Conservation (phyloP, 2,888 invertebrate genomes). For the Cacoxenus indagator region DNA sequence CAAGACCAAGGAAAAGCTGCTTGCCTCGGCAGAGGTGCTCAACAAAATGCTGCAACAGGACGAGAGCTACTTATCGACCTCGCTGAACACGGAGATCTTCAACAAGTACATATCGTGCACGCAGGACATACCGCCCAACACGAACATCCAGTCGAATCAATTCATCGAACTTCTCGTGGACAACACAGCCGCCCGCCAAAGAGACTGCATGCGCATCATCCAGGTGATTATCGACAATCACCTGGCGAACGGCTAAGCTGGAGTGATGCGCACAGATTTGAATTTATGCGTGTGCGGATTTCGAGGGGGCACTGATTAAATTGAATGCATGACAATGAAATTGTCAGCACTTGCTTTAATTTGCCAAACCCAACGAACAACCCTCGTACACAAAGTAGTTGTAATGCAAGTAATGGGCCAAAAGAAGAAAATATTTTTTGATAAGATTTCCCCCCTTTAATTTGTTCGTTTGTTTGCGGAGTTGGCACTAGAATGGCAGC, state of each 20-base stretch:
- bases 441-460: neutral
- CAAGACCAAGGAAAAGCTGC: constrained; percentile 61
- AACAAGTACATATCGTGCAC: constrained; percentile 68
- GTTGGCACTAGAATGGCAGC: neutral
- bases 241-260: constrained; percentile 54
- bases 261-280: neutral
- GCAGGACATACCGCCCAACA: constrained; percentile 67
- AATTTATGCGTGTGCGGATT: too few relatives aligned
- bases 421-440: neutral
- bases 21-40: constrained; percentile 60
- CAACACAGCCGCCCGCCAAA: constrained; percentile 65
- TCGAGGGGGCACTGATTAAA: neutral
- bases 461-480: neutral
- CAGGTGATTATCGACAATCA: constrained; percentile 66
- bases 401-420: neutral
- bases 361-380: neutral
- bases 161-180: constrained; percentile 67
- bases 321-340: too few relatives aligned
- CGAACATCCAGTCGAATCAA: constrained; percentile 62
- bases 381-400: neutral
- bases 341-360: too few relatives aligned
- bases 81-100: constrained; percentile 66
- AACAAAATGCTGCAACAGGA: constrained; percentile 57
- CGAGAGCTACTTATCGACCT: constrained; percentile 62
- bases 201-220: constrained; percentile 65